Base-by-base conservation (phyloP, 2,797 vertebrate species). In the Aplochiton taeniatus region DNA sequence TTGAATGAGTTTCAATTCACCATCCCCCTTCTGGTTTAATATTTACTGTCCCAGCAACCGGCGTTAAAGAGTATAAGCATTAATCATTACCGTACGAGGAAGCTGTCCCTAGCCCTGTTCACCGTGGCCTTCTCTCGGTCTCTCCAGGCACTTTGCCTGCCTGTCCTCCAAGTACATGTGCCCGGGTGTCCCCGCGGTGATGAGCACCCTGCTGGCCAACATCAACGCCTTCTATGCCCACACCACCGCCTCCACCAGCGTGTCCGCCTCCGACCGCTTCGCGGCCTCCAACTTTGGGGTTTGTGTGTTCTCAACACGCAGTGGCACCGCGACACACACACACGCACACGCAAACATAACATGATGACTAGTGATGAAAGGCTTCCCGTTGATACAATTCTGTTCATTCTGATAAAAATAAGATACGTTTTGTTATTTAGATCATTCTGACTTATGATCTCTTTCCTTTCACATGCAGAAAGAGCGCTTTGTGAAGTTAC, bases 121-220 rank as follows among this genome's bases (percentile, higher is more conserved):
- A 62, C 47, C 19, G 49, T 13, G 62, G 14, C 52, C 42, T 18
- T 59, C 14, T 74, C 31, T 54, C 45, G 19, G 17, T 75, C 51
- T 79, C 11, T 80, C 13, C 82, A 99, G 97, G 82, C 96, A 99
- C 86, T 99, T 99, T 88, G 96, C 97, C 9, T 99, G 97, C 88
- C 93, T 99, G 63, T 99, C 97, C 0, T 98, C 97, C 55, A 99
- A 99, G 85, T 99, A 99, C 86, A 99, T 99, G 97, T 98, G 96
- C 80, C 96, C 97, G 0, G 96, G 97, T 0, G 96, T 99, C 42
- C 97, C 97, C 65, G 97, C 97, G 10, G 90, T 93, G 83, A 99
- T 99, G 97, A 99, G 97, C 88, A 98, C 96, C 68, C 91, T 99
- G 85, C 91, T 99, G 78, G 97, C 97, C 87, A 99, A 99, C 78